Percentiles rank a stretch among this genome's conserved stretches.
Evolutionary conservation across 2,888 invertebrate species (phyloP).

Genomic region (Phoenoteleia sp.): DNA sequence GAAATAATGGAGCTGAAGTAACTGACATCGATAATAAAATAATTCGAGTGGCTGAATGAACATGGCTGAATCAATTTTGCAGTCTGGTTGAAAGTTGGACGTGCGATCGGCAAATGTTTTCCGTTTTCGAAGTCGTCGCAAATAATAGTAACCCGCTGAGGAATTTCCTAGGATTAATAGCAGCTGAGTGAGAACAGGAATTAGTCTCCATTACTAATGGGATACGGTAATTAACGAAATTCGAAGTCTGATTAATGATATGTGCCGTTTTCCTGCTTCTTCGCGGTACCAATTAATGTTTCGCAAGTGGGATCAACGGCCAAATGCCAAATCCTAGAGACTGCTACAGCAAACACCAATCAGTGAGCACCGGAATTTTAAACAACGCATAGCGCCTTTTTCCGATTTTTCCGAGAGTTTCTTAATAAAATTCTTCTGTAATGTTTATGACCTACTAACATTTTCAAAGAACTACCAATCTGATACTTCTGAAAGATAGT

Average conservation of each 20-base stretch:
- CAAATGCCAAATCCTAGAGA: slow-evolving; percentile 3
- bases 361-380: too few species aligned
- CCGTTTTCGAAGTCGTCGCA: neutral
- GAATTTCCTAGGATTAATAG: slow-evolving; percentile 32
- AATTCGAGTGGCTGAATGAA: neutral
- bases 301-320: slow-evolving; percentile 26
- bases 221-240: slow-evolving; percentile 36
- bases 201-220: slow-evolving; percentile 31
- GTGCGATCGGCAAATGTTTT: neutral
- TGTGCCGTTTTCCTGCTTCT: slow-evolving; percentile 18
- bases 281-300: slow-evolving; percentile 36
- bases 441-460: too few species aligned
- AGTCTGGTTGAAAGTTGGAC: neutral
- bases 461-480: too few species aligned
- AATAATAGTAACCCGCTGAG: slow-evolving; percentile 13
- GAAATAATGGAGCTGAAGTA: slow-evolving; percentile 29
- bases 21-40: slow-evolving; percentile 25
- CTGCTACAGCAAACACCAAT: neutral
- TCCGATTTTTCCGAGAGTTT: too few species aligned
- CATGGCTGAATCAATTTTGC: neutral
- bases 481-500: too few species aligned
- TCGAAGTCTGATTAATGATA: slow-evolving; percentile 35
- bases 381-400: too few species aligned
- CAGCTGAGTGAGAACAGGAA: neutral
- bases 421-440: too few species aligned